phyloP scores from a whole-genome alignment of 2,888 invertebrate species.

The Sipha maydis region DNA sequence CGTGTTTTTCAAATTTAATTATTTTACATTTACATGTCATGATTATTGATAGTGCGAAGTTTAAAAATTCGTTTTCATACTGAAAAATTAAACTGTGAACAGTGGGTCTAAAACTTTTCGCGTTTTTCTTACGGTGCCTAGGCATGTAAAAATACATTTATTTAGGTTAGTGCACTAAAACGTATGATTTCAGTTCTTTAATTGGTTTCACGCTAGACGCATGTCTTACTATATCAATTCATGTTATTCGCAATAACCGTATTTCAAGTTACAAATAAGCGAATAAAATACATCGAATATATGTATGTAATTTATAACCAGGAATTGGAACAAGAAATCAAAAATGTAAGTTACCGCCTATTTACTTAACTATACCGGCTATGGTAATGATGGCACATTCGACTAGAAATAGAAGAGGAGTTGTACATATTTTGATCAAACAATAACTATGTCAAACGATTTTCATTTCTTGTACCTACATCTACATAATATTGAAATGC shows the following conservation, averaged over 20 bases:
- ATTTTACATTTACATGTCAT: neutral
- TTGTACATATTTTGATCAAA: neutral
- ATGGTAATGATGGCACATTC: too few species aligned
- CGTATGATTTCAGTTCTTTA: slow-evolving; percentile 43
- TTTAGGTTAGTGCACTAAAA: slow-evolving; percentile 33
- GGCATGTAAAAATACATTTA: slow-evolving; percentile 1
- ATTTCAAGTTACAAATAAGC: slow-evolving; percentile 16
- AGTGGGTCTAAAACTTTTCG: neutral
- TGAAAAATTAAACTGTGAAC: neutral
- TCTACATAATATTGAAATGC: neutral
- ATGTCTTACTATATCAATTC: slow-evolving; percentile 27
- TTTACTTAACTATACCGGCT: neutral
- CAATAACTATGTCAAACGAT: neutral
- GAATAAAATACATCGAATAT: slow-evolving; percentile 7
- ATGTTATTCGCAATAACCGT: slow-evolving; percentile 32
- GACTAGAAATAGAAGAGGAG: neutral
- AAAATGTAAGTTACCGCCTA: neutral
- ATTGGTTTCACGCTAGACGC: slow-evolving; percentile 60
- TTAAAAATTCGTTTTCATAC: neutral
- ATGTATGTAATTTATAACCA: neutral
- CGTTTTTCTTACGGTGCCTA: neutral
- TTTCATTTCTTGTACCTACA: neutral
- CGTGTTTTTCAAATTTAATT: neutral
- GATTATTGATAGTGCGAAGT: neutral
- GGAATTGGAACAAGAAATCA: slow-evolving; percentile 27